Evolutionary conservation across 2,113 vertebrate genomes (phyloP), one percentile per base, ranked within the genome.

Genomic region (Corynorhinus townsendii): DNA sequence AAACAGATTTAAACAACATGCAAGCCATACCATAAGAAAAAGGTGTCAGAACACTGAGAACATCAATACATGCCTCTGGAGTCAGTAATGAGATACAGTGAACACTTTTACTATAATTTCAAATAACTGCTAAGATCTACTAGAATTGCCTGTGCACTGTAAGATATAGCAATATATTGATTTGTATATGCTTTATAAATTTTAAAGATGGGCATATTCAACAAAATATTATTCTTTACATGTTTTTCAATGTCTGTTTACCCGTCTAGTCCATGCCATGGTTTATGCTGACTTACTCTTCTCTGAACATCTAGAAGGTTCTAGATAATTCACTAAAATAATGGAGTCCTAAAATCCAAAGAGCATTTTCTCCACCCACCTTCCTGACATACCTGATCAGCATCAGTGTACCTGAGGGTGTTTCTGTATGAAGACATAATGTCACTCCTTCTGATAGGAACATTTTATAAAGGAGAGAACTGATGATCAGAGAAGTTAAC

Each of bases 1-100:
- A 56, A 80, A 80, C 54, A 80, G 22, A 38, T 64, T 91, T 73
- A 30, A 68, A 68, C 80, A 84, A n/a, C 20, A 68, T n/a, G 35
- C 17, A 69, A 38, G 5, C 24, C 20, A 33, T 1, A 40, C 12
- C 9, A 49, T 2, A 10, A 66, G 59, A n/a, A 72, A 85, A 56
- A 68, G 30, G 4, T 38, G 3, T 69, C 15, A 17, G 33, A 47
- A 62, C 20, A 28, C 10, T 4, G 38, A 71, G 71, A 54, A 62
- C 8, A 19, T 3, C 11, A n/a, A 11, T 2, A 15, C 3, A 10
- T 15, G 56, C 5, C 24, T n/a, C 4, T 26, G 30, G 30, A 12
- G 11, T 38, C 62, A 26, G 16, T 24, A 35, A 69, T 5, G 22
- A 80, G 59, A 38, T 2, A 66, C 3, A 81, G 3, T 3, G 26